phyloP scores from a whole-genome alignment of 1,140 invertebrate genomes.

The Drosophila nigromelanica region DNA sequence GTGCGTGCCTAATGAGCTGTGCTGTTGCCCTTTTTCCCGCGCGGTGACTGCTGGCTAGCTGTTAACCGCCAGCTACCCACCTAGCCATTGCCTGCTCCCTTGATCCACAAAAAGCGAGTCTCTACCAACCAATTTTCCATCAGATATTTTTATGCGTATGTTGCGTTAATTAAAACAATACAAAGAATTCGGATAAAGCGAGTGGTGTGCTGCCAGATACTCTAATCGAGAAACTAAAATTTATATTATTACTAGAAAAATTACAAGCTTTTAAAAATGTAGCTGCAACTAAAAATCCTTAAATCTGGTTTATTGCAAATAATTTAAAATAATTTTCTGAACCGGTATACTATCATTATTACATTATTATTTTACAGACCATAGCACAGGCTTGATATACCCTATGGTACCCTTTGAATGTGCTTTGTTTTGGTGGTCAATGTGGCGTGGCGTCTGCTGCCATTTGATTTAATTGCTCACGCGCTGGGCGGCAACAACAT shows the following conservation, averaged over 20 bases:
- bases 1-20: slow-evolving; percentile 82
- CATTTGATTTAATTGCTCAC: slow-evolving; percentile 80
- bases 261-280: no score
- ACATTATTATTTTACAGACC: no score
- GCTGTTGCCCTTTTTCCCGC: slow-evolving; percentile 32
- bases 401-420: slow-evolving; percentile 24
- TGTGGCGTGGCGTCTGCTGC: slow-evolving; percentile 73
- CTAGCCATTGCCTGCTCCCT: background rate
- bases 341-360: no score
- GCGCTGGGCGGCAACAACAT: slow-evolving; percentile 37
- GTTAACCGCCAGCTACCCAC: background rate
- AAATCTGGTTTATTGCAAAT: no score
- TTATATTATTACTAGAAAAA: background rate
- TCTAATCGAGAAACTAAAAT: background rate
- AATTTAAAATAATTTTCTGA: no score
- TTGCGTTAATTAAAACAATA: slow-evolving; percentile 68
- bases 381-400: slow-evolving; percentile 7
- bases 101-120: background rate
- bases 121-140: slow-evolving; percentile 13
- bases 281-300: no score
- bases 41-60: background rate
- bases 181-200: background rate
- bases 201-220: slow-evolving; percentile 1
- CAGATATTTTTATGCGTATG: slow-evolving; percentile 43
- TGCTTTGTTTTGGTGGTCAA: slow-evolving; percentile 58